Evolutionary conservation across 2,113 vertebrate species (phyloP), one percentile per base, ranked within the genome.

Genomic region (Choloepus hoffmanni): DNA sequence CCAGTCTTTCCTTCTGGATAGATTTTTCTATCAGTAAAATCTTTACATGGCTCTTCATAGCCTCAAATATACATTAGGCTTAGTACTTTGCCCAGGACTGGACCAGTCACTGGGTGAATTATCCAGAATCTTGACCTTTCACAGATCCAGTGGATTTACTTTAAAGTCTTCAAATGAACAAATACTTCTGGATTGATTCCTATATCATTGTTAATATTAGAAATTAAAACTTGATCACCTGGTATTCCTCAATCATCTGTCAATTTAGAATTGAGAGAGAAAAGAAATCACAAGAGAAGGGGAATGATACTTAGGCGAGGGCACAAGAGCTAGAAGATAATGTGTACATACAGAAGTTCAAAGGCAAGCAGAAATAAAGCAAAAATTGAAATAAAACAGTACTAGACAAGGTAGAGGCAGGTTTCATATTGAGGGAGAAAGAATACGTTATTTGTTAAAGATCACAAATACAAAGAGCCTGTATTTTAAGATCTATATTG

Each of bases 181-280:
- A 36, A 45, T n/a, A 50, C 28, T 45, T 89, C 83, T 86, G 40
- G 19, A 40, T 63, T 88, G 76, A 92, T 13, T 86, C 55, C 53
- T 76, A 50, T 85, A 33, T 68, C 21, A 55, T 3, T 60, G 15
- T 81, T 93, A 89, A 65, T 62, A 60, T 83, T 50, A 86, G 48
- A 89, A 76, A 89, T 77, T 65, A 95, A 70, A 81, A 95, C 11
- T 53, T 73, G 19, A 62, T 58, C 45, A 40, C 50, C 30, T 90
- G 6, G 12, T 70, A 55, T 90, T 94, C 94, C 40, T 95, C 19
- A 43, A 0, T 55, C 74, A 65, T 10, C 36, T 60, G 0, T 72
- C 30, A 62, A 36, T 24, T 55, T 76, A 78, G 62, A 90, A 78
- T 33, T 84, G 63, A 55, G 12, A 95, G 28, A 85, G 73, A 85